phyloP scores from a whole-genome alignment of 2,113 vertebrate genomes.

The Triplophysa tibetana region DNA sequence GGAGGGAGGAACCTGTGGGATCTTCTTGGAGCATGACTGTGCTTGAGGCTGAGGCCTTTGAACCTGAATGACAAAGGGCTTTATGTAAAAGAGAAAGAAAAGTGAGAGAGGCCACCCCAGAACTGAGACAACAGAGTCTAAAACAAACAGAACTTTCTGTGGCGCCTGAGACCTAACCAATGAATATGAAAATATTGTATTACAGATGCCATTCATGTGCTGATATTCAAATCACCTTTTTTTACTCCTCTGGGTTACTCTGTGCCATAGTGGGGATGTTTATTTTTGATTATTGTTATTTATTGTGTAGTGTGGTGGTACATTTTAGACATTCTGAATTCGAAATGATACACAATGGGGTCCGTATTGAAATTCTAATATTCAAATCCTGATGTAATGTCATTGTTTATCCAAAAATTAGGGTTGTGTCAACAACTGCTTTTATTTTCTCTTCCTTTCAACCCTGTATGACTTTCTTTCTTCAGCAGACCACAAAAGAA shows the following conservation, averaged over 20 bases:
- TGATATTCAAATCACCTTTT: slow-evolving; percentile 38
- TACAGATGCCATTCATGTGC: slow-evolving; percentile 44
- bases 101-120: too few relatives aligned
- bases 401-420: too few relatives aligned
- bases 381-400: too few relatives aligned
- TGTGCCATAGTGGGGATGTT: not conserved
- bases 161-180: slow-evolving; percentile 28
- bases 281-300: slow-evolving; percentile 22
- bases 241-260: not conserved
- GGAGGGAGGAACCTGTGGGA: slow-evolving; percentile 54
- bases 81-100: not conserved
- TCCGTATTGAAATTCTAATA: too few relatives aligned
- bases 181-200: slow-evolving; percentile 46
- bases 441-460: too few relatives aligned
- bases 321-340: not conserved
- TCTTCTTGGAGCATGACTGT: slow-evolving; percentile 37
- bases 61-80: slow-evolving; percentile 15
- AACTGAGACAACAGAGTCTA: not conserved
- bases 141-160: not conserved
- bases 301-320: not conserved
- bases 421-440: too few relatives aligned
- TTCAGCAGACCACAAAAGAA: too few relatives aligned
- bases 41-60: slow-evolving; percentile 20
- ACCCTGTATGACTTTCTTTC: too few relatives aligned
- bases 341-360: not conserved